Base-by-base conservation (phyloP, 1,140 invertebrate genomes). In the Saxidomus purpurata region DNA sequence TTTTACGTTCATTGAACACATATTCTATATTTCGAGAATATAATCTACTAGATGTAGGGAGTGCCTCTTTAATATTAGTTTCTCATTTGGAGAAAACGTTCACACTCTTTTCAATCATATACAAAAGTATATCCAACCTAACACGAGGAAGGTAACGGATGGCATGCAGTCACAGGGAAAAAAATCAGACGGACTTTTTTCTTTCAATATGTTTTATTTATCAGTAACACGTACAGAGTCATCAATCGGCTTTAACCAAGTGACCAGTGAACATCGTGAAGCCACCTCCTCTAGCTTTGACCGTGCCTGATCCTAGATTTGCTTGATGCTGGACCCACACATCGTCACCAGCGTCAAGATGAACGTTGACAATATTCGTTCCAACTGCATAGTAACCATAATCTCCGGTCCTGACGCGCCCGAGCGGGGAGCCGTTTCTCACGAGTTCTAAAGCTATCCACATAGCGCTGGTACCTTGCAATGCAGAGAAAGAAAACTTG, bases 251-350 rank as follows among this genome's bases (percentile, higher is more conserved):
- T 19, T 31, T 43, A 63, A 87, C 74, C 19, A 87, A 36, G 61
- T 87, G 85, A 0, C 85, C 85, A 28, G 85, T 87, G 59, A 87
- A 87, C 71, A 87, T 77, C 3, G 85, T 61, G 52, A 40, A 87
- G n/a, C 76, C 74, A 13, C 85, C 85, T 13, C 38, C 38, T 15
- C 25, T 38, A 6, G 85, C 36, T 22, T 59, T 43, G 13, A 87
- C 55, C 1, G 19, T 38, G n/a, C 71, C 28, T 0, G 22, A 47
- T 1, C 85, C 85, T n/a, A 74, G 19, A 13, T 67, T 61, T 13
- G 9, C 76, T 28, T 77, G 19, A 34, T 87, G 85, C 55, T 67
- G 52, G 1, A 87, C 85, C 85, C 85, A 87, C 19, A 87, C 85
- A 25, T 87, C 85, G 28, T 87, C 85, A 0, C 74, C 85, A 22